Evolutionary conservation across 2,797 vertebrate genomes (phyloP).

Genomic region (Melanotaenia parkinsoni): DNA sequence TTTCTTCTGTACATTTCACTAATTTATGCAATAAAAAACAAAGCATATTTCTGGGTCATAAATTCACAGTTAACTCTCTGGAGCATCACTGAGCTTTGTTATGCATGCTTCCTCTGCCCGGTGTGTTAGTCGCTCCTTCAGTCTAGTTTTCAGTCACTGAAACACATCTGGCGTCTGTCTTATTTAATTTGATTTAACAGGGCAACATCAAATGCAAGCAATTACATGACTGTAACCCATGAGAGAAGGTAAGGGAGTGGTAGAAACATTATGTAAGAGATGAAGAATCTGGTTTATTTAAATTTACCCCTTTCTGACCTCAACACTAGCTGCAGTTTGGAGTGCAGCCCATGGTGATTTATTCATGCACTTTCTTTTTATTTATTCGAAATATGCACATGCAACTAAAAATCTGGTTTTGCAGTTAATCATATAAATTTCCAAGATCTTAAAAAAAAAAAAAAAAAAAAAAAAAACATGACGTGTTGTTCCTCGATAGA

Average conservation of each 20-base stretch:
- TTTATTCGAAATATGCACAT: slow-evolving; percentile 2
- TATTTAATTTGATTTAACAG: slow-evolving; percentile 59
- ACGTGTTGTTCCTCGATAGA: no score
- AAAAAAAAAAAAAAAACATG: background rate
- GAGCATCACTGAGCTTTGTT: slow-evolving; percentile 60
- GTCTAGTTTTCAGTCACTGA: slow-evolving; percentile 42
- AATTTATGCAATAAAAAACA: slow-evolving; percentile 77
- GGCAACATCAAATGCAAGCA: slow-evolving; percentile 29
- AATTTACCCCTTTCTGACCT: slow-evolving; percentile 7
- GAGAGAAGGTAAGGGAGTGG: slow-evolving; percentile 4
- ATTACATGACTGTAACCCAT: slow-evolving; percentile 41
- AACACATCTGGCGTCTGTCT: slow-evolving; percentile 74
- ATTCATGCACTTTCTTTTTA: slow-evolving; percentile 5
- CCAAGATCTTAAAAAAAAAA: slow-evolving; percentile 4
- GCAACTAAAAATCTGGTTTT: background rate
- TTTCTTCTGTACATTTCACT: slow-evolving; percentile 43
- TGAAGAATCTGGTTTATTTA: slow-evolving; percentile 30
- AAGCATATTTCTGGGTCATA: slow-evolving; percentile 76
- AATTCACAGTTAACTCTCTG: slow-evolving; percentile 63
- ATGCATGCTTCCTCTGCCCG: slow-evolving; percentile 34
- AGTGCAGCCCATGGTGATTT: background rate
- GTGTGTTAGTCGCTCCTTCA: slow-evolving; percentile 31
- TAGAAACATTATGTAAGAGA: slow-evolving; percentile 11
- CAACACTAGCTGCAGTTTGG: slow-evolving; percentile 13
- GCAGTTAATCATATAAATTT: slow-evolving; percentile 23